A percentile compares a stretch with the other conserved stretches of the same genome.
phyloP scores from a whole-genome alignment of 1,140 invertebrate species.

The Hylyphantes graminicola region DNA sequence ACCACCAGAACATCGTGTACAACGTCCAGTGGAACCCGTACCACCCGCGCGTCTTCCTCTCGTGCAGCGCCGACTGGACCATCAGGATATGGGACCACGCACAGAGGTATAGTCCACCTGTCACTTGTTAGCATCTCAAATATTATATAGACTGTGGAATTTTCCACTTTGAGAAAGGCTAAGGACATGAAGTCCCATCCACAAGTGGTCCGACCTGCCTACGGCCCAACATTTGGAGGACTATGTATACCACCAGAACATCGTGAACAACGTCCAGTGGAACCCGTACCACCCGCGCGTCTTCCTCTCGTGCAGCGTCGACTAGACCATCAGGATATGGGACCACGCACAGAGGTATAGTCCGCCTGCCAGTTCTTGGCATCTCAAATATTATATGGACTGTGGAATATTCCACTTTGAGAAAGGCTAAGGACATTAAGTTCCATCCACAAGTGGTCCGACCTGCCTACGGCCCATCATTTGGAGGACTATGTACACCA shows the following conservation, averaged over 20 bases:
- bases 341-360: slow-evolving; percentile 75
- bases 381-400: too few species aligned
- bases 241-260: slow-evolving; percentile 86
- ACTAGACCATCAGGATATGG: slow-evolving; percentile 96
- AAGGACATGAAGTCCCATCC: slow-evolving; percentile 91
- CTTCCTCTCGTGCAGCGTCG: slow-evolving; percentile 89
- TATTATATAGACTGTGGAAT: too few species aligned
- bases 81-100: slow-evolving; percentile 93
- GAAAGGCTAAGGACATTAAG: too few species aligned
- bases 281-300: slow-evolving; percentile 88
- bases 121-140: too few species aligned
- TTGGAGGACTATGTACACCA: slow-evolving; percentile 84
- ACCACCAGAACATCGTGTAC: slow-evolving; percentile 90
- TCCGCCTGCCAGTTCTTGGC: too few species aligned
- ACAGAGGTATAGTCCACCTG: slow-evolving; percentile 68
- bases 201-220: slow-evolving; percentile 89
- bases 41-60: slow-evolving; percentile 87
- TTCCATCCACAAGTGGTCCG: slow-evolving; percentile 89
- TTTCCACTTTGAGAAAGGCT: slow-evolving; percentile 89
- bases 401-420: too few species aligned
- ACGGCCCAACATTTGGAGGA: slow-evolving; percentile 82
- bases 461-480: slow-evolving; percentile 83
- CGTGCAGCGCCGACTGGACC: slow-evolving; percentile 91
- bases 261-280: slow-evolving; percentile 87
- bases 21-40: slow-evolving; percentile 88